Conservation (phyloP, 1,140 invertebrate species). For the Apis cerana region DNA sequence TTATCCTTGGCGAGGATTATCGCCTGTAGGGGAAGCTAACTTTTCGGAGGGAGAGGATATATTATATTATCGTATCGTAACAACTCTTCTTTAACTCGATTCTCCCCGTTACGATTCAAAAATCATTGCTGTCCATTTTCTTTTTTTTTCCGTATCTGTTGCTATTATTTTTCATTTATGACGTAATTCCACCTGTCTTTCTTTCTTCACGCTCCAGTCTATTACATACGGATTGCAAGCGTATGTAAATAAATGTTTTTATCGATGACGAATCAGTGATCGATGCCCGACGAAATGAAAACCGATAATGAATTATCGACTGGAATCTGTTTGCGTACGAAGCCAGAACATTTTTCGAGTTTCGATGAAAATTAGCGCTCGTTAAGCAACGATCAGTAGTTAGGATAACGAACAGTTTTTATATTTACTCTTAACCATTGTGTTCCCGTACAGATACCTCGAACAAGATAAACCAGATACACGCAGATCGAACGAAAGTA, state of each 20-base stretch:
- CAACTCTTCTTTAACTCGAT: neutral
- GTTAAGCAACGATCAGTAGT: slow-evolving; percentile 1
- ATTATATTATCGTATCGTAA: neutral
- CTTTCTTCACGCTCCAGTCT: too few relatives aligned
- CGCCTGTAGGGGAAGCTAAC: neutral
- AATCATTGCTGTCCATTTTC: neutral
- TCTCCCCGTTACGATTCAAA: too few relatives aligned
- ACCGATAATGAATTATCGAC: neutral
- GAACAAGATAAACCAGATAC: neutral
- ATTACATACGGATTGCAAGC: too few relatives aligned
- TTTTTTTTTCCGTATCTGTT: too few relatives aligned
- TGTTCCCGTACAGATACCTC: neutral
- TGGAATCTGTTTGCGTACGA: neutral
- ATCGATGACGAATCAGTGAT: neutral
- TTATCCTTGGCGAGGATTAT: slow-evolving; percentile 31
- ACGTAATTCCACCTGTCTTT: too few relatives aligned
- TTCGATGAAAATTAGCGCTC: slow-evolving; percentile 25
- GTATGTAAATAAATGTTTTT: neutral
- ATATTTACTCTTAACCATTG: neutral
- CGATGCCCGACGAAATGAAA: too few relatives aligned
- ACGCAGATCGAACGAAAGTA: neutral
- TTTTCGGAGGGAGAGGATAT: neutral
- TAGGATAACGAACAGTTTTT: slow-evolving; percentile 19
- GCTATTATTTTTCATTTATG: too few relatives aligned
- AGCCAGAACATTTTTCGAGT: neutral